Evolutionary conservation across 2,888 invertebrate genomes (phyloP).

Genomic region (Morpho achilles): DNA sequence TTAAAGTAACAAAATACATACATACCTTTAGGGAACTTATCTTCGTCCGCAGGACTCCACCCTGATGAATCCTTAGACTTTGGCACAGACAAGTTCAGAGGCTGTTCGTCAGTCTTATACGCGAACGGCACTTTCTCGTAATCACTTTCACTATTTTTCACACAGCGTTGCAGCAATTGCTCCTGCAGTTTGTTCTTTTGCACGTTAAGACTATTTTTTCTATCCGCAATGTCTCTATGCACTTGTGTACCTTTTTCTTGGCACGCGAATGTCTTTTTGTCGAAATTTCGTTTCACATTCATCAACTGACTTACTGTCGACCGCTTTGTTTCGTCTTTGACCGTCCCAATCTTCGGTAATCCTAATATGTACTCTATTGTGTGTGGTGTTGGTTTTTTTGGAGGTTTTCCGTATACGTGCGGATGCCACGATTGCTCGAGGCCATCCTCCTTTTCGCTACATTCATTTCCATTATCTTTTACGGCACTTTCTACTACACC

Average conservation of each 20-base stretch:
- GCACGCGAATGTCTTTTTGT: slow-evolving; percentile 39
- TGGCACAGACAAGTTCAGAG: slow-evolving; percentile 80
- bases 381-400: slow-evolving; percentile 90
- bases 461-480: slow-evolving; percentile 27
- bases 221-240: slow-evolving; percentile 51
- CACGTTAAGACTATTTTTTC: slow-evolving; percentile 49
- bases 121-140: slow-evolving; percentile 45
- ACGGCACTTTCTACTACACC: slow-evolving; percentile 31
- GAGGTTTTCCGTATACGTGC: slow-evolving; percentile 91
- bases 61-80: slow-evolving; percentile 64
- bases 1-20: not conserved
- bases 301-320: slow-evolving; percentile 53
- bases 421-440: slow-evolving; percentile 87
- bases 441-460: slow-evolving; percentile 38
- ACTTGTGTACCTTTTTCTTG: slow-evolving; percentile 60
- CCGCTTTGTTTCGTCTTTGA: slow-evolving; percentile 34
- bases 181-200: slow-evolving; percentile 67
- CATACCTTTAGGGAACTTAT: slow-evolving; percentile 57
- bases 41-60: slow-evolving; percentile 52
- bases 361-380: slow-evolving; percentile 93
- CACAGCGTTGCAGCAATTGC: slow-evolving; percentile 61
- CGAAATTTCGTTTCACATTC: slow-evolving; percentile 58
- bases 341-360: slow-evolving; percentile 42
- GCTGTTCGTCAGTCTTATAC: slow-evolving; percentile 71
- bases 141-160: slow-evolving; percentile 61